Percentiles rank a stretch among this genome's conserved stretches.
Evolutionary conservation across 2,797 vertebrate species (phyloP).

Genomic region (Myiothlypis chrysogaster): DNA sequence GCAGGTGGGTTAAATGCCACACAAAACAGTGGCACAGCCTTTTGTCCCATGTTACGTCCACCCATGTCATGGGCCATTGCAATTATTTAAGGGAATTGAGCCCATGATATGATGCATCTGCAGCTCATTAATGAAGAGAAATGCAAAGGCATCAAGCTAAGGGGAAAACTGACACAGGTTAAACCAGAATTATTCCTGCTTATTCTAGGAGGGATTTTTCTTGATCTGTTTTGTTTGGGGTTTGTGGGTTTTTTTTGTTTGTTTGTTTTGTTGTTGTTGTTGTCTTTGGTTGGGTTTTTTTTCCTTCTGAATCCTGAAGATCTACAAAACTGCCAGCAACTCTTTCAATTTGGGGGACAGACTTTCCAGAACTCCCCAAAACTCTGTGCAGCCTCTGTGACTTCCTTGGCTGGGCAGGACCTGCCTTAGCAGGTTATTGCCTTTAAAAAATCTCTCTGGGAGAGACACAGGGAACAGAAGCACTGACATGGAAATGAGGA

Average conservation of each 20-base stretch:
- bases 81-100: background rate
- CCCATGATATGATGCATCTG: background rate
- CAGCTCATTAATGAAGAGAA: background rate
- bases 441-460: background rate
- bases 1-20: background rate
- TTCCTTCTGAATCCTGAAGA: background rate
- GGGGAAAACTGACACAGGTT: background rate
- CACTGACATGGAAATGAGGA: background rate
- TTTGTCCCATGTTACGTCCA: fast-evolving
- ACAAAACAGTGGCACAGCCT: background rate
- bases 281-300: no score
- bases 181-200: background rate
- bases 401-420: background rate
- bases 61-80: fast-evolving
- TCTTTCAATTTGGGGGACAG: background rate
- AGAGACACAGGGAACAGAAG: background rate
- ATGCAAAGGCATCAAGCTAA: background rate
- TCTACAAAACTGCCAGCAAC: background rate
- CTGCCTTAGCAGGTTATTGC: background rate
- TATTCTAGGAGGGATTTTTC: background rate
- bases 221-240: fast-evolving
- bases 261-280: background rate
- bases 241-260: background rate
- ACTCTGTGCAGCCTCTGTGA: background rate
- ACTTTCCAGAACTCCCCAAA: background rate